Evolutionary conservation across 1,140 invertebrate species (phyloP).

Genomic region (Nylanderia fulva): DNA sequence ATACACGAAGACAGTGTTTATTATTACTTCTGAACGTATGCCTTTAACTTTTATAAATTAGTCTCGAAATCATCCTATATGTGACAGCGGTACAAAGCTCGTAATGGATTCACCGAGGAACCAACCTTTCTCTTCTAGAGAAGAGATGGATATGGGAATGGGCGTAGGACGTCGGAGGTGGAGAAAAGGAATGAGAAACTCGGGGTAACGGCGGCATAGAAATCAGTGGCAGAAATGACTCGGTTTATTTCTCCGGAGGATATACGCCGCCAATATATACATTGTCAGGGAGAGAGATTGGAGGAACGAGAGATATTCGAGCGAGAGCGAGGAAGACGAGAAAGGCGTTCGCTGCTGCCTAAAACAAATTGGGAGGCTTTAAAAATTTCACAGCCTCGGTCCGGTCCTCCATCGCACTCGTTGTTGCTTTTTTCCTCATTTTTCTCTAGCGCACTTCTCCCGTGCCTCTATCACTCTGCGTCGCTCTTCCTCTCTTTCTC

Average conservation of each 20-base stretch:
- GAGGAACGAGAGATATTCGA: not conserved
- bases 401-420: slow-evolving; percentile 5
- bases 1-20: not conserved
- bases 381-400: slow-evolving; percentile 53
- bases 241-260: slow-evolving; percentile 67
- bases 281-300: slow-evolving; percentile 8
- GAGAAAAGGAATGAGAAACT: slow-evolving; percentile 58
- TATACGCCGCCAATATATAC: slow-evolving; percentile 60
- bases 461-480: not conserved
- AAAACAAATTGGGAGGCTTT: slow-evolving; percentile 63
- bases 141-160: slow-evolving; percentile 55
- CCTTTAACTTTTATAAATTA: slow-evolving; percentile 30
- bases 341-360: slow-evolving; percentile 27
- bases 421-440: not conserved
- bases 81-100: not conserved
- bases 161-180: slow-evolving; percentile 16
- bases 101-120: slow-evolving; percentile 48
- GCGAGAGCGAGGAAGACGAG: slow-evolving; percentile 22
- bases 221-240: slow-evolving; percentile 67
- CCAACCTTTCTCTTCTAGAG: slow-evolving; percentile 48
- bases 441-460: not conserved
- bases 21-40: not conserved
- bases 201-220: slow-evolving; percentile 63
- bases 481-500: not conserved
- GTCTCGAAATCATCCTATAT: not conserved